Conservation (phyloP, 2,888 invertebrate species). For the Tipula helvola region DNA sequence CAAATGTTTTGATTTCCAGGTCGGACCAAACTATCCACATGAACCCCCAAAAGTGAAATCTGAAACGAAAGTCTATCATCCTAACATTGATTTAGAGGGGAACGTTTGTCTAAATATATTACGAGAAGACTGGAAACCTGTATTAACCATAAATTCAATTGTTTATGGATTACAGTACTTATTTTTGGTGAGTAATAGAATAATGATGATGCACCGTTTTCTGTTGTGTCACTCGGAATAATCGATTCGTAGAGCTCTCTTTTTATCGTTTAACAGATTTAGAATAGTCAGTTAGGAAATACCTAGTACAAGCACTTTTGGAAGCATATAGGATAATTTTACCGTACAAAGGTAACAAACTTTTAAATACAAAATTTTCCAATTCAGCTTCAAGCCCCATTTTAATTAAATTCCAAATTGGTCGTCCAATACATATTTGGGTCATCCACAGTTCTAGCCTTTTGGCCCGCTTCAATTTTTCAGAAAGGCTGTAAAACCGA, state of each 20-base stretch:
- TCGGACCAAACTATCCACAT: slow-evolving; percentile 95
- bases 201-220: slow-evolving; percentile 20
- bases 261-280: no score
- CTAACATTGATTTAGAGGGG: slow-evolving; percentile 95
- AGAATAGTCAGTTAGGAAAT: no score
- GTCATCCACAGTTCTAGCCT: no score
- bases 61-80: slow-evolving; percentile 94
- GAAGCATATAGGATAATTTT: no score
- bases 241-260: background rate
- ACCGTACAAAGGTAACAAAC: no score
- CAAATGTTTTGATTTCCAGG: slow-evolving; percentile 33
- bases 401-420: no score
- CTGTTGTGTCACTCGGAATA: background rate
- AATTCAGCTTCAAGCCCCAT: no score
- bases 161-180: slow-evolving; percentile 96
- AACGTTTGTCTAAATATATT: slow-evolving; percentile 96
- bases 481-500: no score
- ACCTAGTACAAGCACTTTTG: no score
- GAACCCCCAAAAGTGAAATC: slow-evolving; percentile 98
- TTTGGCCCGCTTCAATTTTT: no score
- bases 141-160: slow-evolving; percentile 93
- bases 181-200: slow-evolving; percentile 58
- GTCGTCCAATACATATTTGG: no score
- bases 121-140: slow-evolving; percentile 98
- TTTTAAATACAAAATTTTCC: no score